Evolutionary conservation across 2,888 invertebrate species (phyloP), one percentile per base, ranked within the genome.

Genomic region (Schrankia costaestrigalis): DNA sequence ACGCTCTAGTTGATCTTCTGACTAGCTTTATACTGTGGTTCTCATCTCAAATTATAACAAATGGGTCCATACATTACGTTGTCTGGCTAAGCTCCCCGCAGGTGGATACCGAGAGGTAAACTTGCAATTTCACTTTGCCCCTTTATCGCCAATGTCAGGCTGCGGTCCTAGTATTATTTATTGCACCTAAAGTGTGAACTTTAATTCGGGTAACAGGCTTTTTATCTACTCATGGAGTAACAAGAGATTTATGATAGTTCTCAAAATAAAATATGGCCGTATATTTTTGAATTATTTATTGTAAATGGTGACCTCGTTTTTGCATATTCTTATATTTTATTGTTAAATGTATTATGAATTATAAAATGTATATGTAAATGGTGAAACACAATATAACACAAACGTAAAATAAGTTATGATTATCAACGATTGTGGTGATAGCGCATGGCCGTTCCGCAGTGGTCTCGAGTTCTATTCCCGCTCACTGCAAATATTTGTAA

Each of bases 21-120:
- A 29, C 22, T 35, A 29, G 36, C 38, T 39, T 26, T 46, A 30
- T 40, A 41, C 49, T 49, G 46, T 49, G 51, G 49, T 35, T 41
- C 53, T 57, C 50, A 48, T 63, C 69, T 69, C 62, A 71, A 69
- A 78, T 75, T 64, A 72, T 78, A 78, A 79, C 63, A 63, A 72
- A 78, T 73, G 61, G 67, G 44, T 52, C 58, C 51, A 71, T 79
- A 68, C 53, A 71, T 78, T 71, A 74, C 57, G 42, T 31, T 54
- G 57, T 54, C 54, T 56, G 40, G 46, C 51, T 63, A 55, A 63
- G 47, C 56, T 46, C 34, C 45, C 43, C 25, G 41, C 53, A 53
- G 47, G 52, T 51, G 51, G 36, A 36, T 43, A 26, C 29, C 17
- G 28, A 11, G 33, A 40, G 39, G 56, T 55, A 54, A 56, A 58